A percentile compares a stretch with the other conserved stretches of the same genome.
Evolutionary conservation across 2,113 vertebrate genomes (phyloP).

Genomic region (Psophia crepitans): DNA sequence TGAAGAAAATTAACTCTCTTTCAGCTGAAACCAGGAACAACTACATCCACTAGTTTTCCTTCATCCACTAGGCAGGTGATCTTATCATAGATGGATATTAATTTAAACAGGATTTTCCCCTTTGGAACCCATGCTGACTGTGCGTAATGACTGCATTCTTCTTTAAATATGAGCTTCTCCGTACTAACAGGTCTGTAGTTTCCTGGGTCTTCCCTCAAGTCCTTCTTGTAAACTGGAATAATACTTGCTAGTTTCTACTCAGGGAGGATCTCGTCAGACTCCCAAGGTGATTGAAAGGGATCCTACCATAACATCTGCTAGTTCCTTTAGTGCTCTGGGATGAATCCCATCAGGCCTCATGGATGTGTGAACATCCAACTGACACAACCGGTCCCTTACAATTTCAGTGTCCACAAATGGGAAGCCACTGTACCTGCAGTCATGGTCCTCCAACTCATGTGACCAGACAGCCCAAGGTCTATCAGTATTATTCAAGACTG

Average conservation of each 20-base stretch:
- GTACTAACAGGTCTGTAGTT: not conserved
- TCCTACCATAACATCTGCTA: not conserved
- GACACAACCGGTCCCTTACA: not conserved
- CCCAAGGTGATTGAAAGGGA: not conserved
- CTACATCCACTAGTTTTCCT: not conserved
- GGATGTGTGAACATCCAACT: not conserved
- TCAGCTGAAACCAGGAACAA: no score
- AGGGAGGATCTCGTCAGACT: not conserved
- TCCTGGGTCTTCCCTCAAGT: not conserved
- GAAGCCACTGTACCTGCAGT: not conserved
- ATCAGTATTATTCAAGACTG: not conserved
- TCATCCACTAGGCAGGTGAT: not conserved
- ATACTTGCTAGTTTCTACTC: fast-evolving
- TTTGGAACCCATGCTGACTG: fast-evolving
- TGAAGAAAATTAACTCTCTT: no score
- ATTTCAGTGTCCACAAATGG: not conserved
- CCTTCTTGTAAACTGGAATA: not conserved
- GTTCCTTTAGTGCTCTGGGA: not conserved
- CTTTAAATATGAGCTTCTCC: not conserved
- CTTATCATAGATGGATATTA: not conserved
- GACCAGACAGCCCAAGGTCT: not conserved
- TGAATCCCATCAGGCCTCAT: not conserved
- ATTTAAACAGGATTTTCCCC: not conserved
- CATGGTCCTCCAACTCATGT: not conserved
- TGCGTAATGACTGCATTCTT: not conserved